A percentile compares a stretch with the other conserved stretches of the same genome.
phyloP scores from a whole-genome alignment of 2,113 vertebrate species.

The Penelope pileata region DNA sequence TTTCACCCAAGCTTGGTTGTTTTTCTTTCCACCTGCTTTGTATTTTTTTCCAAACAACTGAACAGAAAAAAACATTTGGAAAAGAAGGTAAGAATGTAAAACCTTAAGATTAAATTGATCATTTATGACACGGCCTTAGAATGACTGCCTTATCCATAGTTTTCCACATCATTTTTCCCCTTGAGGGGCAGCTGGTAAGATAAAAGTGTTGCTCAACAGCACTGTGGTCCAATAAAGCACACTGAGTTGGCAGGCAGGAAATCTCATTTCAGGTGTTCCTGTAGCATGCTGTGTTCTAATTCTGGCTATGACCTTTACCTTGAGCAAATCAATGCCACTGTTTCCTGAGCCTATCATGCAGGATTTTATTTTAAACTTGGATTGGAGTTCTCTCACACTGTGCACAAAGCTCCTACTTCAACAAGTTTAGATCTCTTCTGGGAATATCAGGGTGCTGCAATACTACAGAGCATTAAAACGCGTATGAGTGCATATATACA shows the following conservation, averaged over 20 bases:
- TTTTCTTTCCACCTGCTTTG: accelerated
- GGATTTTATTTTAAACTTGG: not conserved
- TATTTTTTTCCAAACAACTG: not conserved
- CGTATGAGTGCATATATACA: no score
- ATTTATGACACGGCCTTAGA: not conserved
- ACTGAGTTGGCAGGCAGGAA: not conserved
- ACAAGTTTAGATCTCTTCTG: not conserved
- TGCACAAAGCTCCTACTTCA: not conserved
- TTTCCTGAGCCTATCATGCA: not conserved
- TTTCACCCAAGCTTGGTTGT: not conserved
- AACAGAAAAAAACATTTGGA: not conserved
- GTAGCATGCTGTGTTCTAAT: not conserved
- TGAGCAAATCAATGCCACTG: not conserved
- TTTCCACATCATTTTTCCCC: not conserved
- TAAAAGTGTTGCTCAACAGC: not conserved
- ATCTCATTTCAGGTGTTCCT: slow-evolving; percentile 1
- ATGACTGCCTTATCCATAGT: not conserved
- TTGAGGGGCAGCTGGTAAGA: not conserved
- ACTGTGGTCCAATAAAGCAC: not conserved
- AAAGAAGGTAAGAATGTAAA: not conserved
- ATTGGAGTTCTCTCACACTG: not conserved
- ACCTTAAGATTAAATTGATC: not conserved
- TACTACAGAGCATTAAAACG: not conserved
- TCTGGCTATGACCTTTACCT: not conserved
- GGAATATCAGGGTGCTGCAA: not conserved